Conservation (phyloP, 2,888 invertebrate genomes). For the Altica lythri region DNA sequence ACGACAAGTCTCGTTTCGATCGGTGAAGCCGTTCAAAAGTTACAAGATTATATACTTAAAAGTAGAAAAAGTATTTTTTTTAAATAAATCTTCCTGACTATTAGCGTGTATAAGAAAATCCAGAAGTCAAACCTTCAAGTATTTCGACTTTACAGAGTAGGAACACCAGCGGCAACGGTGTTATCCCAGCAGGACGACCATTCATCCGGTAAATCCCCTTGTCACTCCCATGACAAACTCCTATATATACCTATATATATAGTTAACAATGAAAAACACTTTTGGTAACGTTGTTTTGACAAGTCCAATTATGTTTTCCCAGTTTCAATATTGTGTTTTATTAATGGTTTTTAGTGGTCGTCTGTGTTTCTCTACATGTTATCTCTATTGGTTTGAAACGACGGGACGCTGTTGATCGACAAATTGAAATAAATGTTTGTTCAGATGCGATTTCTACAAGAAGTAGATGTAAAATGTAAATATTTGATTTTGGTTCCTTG, state of each 20-base stretch:
- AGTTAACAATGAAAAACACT: constrained; percentile 30
- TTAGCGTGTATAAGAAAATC: too few species aligned
- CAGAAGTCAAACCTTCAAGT: constrained; percentile 6
- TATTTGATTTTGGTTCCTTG: too few species aligned
- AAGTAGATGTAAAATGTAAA: too few species aligned
- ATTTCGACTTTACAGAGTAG: constrained; percentile 1
- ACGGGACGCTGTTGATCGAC: constrained; percentile 5
- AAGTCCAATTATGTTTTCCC: constrained; percentile 27
- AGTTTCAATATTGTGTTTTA: constrained; percentile 24
- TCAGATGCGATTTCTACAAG: constrained; percentile 2
- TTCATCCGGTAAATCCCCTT: constrained; percentile 21
- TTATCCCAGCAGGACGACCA: constrained; percentile 21
- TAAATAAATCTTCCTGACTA: constrained; percentile 8
- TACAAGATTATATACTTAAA: too few species aligned
- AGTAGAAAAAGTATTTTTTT: too few species aligned
- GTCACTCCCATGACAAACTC: constrained; percentile 20
- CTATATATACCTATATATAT: constrained; percentile 11
- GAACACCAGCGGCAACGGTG: constrained; percentile 3
- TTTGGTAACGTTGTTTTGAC: constrained; percentile 26
- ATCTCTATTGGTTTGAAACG: background rate
- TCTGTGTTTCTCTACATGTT: background rate
- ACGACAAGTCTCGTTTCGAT: too few species aligned
- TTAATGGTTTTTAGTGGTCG: constrained; percentile 19
- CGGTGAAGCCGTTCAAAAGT: too few species aligned
- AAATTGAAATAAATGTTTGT: constrained; percentile 19